Evolutionary conservation across 2,113 vertebrate species (phyloP).

Genomic region (Fregata magnificens): DNA sequence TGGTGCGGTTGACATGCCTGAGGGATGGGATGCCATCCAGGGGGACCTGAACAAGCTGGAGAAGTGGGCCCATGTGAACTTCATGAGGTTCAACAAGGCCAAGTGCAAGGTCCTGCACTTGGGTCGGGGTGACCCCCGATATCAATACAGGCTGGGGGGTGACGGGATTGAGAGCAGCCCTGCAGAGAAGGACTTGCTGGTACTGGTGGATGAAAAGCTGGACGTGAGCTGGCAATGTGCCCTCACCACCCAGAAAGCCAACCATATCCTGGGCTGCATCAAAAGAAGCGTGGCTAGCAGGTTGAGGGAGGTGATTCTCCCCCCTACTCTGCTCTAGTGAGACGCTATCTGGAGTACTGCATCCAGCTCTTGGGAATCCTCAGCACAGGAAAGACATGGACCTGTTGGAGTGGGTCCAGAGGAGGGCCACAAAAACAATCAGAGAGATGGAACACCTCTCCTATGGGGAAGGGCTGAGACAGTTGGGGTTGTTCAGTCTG

Average conservation of each 20-base stretch:
- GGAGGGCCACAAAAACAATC: not conserved
- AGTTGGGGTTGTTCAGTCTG: not conserved
- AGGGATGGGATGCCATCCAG: not conserved
- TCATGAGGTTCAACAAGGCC: not conserved
- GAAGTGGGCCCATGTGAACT: not conserved
- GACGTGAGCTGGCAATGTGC: not conserved
- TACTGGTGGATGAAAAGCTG: not conserved
- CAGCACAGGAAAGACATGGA: not conserved
- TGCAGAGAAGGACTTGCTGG: fast-evolving
- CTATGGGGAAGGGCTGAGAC: not conserved
- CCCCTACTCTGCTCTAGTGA: not conserved
- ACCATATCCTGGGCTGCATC: no score
- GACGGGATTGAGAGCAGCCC: not conserved
- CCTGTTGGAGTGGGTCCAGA: not conserved
- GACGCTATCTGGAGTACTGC: not conserved
- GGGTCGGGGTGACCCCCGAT: fast-evolving
- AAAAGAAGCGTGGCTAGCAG: not conserved
- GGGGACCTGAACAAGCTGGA: not conserved
- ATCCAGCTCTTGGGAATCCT: not conserved
- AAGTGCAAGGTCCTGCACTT: not conserved
- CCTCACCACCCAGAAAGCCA: not conserved
- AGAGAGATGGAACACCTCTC: not conserved
- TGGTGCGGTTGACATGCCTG: fast-evolving
- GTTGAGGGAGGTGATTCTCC: not conserved
- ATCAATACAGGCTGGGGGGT: no score